These are phyloP conservation scores for Lamprologus sp. DNA, from an alignment of 2,113 vertebrate genomes.

Conservation along the genomic window DNA sequence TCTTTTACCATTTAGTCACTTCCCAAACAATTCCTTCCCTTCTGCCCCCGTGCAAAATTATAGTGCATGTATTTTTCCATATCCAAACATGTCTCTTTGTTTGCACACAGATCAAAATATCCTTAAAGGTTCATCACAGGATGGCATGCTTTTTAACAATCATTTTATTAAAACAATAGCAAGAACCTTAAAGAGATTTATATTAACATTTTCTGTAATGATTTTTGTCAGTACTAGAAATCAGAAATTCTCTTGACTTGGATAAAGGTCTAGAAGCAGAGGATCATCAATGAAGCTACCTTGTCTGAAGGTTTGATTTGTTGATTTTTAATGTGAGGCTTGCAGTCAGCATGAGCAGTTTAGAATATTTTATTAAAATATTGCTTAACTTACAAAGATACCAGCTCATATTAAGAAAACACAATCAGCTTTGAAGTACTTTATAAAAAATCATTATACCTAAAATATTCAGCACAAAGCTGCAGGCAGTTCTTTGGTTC, in stretches of 20 bases:
- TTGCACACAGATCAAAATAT: not conserved
- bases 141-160: not conserved
- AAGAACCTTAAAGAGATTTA: not conserved
- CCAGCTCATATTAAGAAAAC: not conserved
- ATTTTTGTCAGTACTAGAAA: not conserved
- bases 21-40: not conserved
- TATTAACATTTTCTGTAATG: not conserved
- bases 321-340: not conserved
- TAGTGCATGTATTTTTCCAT: not conserved
- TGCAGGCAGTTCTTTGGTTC: not conserved
- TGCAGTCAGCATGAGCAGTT: not conserved
- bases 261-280: not conserved
- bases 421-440: not conserved
- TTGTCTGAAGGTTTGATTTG: not conserved
- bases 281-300: not conserved
- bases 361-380: not conserved
- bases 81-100: not conserved
- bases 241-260: not conserved
- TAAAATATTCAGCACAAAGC: not conserved
- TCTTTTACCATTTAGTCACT: not conserved
- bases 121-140: not conserved
- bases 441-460: not conserved
- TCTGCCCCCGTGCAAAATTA: not conserved
- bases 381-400: not conserved
- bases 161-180: not conserved